phyloP scores from a whole-genome alignment of 2,888 invertebrate genomes.

The Norana najaformis region DNA sequence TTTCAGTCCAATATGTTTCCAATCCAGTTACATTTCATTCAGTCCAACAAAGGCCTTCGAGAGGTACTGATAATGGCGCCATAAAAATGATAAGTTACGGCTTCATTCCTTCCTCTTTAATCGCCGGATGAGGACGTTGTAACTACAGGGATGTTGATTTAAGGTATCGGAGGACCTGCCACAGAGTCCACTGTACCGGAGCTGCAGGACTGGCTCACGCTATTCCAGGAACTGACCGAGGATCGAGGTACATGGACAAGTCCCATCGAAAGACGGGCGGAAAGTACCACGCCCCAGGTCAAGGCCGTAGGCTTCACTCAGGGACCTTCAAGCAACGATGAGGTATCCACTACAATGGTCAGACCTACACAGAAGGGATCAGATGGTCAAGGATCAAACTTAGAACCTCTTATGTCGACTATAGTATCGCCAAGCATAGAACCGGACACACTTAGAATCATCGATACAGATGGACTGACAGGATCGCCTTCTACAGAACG shows the following conservation, averaged over 20 bases:
- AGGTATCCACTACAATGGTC: neutral
- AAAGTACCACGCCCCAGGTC: neutral
- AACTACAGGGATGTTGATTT: neutral
- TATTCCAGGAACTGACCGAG: neutral
- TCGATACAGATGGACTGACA: neutral
- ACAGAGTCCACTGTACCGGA: neutral
- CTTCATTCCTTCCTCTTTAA: too few species aligned
- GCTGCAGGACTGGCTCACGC: neutral
- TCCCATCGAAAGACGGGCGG: neutral
- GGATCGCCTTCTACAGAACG: neutral
- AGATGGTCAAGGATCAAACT: neutral
- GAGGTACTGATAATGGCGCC: too few species aligned
- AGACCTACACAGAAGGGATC: neutral
- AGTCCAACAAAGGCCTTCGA: too few species aligned
- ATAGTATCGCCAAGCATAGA: too few species aligned
- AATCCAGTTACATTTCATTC: too few species aligned
- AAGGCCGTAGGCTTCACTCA: neutral
- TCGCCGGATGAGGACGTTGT: too few species aligned
- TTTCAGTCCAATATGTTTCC: too few species aligned
- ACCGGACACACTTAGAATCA: too few species aligned
- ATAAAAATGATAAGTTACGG: too few species aligned
- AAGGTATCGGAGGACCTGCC: neutral
- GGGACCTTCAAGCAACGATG: neutral
- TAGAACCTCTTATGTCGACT: neutral
- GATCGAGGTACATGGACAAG: neutral